Evolutionary conservation across 2,888 invertebrate genomes (phyloP).

Genomic region (Steromphala cineraria): DNA sequence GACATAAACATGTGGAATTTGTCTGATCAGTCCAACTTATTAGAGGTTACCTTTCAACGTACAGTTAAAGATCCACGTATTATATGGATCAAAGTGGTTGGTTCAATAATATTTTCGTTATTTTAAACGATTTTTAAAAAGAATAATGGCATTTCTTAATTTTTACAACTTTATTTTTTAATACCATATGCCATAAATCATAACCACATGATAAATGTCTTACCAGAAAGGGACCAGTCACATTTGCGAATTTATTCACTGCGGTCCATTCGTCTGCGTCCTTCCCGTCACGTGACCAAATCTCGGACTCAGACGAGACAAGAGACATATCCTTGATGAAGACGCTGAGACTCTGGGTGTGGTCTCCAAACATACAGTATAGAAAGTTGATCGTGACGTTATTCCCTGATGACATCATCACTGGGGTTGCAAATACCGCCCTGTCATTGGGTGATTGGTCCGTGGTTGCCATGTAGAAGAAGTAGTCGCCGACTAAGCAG

Average conservation of each 20-base stretch:
- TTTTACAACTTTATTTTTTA: no score
- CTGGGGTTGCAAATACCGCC: background rate
- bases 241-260: background rate
- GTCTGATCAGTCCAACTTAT: no score
- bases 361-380: background rate
- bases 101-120: no score
- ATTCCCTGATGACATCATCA: background rate
- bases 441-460: background rate
- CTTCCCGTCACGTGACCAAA: slow-evolving; percentile 5
- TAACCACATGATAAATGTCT: no score
- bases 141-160: no score
- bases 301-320: background rate
- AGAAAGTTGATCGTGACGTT: background rate
- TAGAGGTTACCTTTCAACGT: no score
- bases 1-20: no score
- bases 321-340: slow-evolving; percentile 2
- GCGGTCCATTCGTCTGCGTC: background rate
- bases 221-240: background rate
- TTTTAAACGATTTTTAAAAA: no score
- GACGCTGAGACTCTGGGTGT: background rate
- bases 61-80: no score
- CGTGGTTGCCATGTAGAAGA: background rate
- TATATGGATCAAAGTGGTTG: no score
- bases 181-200: no score
- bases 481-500: background rate